A percentile compares a stretch with the other conserved stretches of the same genome.
These are phyloP conservation scores for Semaprochilodus insignis DNA, from an alignment of 2,797 vertebrate genomes.

Conservation along the genomic window DNA sequence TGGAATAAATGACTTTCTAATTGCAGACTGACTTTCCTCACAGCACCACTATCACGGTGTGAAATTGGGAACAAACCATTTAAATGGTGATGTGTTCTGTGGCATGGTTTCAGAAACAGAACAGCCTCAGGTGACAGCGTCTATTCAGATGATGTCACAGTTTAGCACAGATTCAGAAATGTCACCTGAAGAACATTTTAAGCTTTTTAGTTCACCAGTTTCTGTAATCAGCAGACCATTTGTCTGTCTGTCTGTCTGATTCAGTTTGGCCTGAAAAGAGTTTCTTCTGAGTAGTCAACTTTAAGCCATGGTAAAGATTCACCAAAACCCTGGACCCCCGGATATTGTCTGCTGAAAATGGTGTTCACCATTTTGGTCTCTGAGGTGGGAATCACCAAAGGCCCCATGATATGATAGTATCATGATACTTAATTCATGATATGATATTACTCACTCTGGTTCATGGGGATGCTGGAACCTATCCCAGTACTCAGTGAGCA, in stretches of 20 bases:
- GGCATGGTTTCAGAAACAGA: background rate
- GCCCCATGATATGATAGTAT: too few species aligned
- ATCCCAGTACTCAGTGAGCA: too few species aligned
- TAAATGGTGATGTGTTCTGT: constrained; percentile 5
- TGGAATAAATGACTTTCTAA: constrained; percentile 16
- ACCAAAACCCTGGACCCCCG: too few species aligned
- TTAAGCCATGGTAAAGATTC: too few species aligned
- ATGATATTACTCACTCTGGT: too few species aligned
- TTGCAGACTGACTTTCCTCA: constrained; percentile 6
- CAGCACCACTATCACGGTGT: background rate
- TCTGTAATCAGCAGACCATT: background rate
- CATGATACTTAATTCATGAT: too few species aligned
- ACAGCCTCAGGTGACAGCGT: background rate
- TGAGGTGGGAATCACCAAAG: too few species aligned
- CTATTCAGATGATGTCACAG: background rate
- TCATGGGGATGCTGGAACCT: too few species aligned
- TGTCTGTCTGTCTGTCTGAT: background rate
- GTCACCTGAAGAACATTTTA: background rate
- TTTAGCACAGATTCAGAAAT: background rate
- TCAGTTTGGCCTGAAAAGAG: background rate
- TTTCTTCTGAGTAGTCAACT: background rate
- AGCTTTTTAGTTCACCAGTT: background rate
- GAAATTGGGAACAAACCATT: constrained; percentile 17
- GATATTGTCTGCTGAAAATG: too few species aligned
- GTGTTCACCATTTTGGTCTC: too few species aligned